Evolutionary conservation across 2,797 vertebrate genomes (phyloP), one percentile per base, ranked within the genome.

Genomic region (Gymnoscopelus microlampas): DNA sequence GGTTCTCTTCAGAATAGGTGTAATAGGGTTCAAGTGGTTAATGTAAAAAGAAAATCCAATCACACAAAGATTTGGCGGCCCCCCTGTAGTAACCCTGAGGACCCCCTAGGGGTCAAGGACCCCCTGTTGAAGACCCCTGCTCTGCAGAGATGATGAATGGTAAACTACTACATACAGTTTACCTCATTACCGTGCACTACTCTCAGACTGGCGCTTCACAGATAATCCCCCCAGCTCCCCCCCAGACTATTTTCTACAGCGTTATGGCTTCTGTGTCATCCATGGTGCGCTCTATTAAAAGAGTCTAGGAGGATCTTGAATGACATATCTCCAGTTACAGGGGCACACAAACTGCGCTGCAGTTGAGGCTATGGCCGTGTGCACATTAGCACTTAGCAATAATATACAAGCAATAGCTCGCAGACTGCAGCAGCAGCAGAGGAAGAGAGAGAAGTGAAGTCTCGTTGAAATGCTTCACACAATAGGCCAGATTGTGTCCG

Each of bases 241-340:
- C 39, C 8, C 10, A 2, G 14, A n/a, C 60, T 74, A 57, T 63
- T 63, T 58, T 59, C 60, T 53, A 8, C 77, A 19, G 54, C 56
- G 35, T 13, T 51, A 63, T 12, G 26, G 84, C 79, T 74, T 82
- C 68, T 11, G 39, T 89, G 85, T 84, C 67, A 82, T 88, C 73
- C 12, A 5, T 35, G 71, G 70, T 23, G 66, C n/a, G 63, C 78
- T 79, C 89, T 93, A 92, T 90, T 91, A 90, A 80, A 88, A 89
- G 90, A 74, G 75, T 50, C 70, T 67, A 55, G 63, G 66, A 82
- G 59, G 82, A 83, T 86, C 82, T 80, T 85, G 77, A 85, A 87
- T 80, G 79, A 79, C 86, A 92, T 87, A 86, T 92, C 86, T 92
- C 88, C 79, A 67, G 86, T 93, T 93, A 91, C 92, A 88, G 73